Conservation (phyloP, 2,888 invertebrate genomes). For the Adelphocoris suturalis region DNA sequence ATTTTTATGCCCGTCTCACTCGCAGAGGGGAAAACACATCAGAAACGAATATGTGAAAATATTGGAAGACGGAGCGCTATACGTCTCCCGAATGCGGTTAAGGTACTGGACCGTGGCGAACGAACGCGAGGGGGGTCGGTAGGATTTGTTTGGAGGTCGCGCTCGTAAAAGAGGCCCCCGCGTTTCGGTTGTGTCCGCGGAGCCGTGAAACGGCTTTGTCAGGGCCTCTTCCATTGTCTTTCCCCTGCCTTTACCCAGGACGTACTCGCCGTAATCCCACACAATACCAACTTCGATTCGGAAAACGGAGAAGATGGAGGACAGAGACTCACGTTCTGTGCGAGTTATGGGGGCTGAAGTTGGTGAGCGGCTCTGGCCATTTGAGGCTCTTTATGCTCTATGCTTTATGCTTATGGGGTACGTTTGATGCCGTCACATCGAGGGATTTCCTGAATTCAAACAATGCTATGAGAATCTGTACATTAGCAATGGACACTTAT, state of each 20-base stretch:
- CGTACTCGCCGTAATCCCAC: background rate
- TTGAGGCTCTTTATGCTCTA: background rate
- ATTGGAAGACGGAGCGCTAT: background rate
- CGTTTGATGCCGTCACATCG: no score
- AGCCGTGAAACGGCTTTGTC: constrained; percentile 36
- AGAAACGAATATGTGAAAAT: background rate
- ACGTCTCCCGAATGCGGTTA: constrained; percentile 3
- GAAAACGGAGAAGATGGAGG: background rate
- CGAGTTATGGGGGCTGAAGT: background rate
- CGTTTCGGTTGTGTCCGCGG: constrained; percentile 11
- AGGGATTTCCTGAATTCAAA: no score
- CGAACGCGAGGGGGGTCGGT: background rate
- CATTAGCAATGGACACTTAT: no score
- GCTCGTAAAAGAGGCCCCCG: constrained; percentile 19
- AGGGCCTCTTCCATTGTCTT: background rate
- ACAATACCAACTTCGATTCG: constrained; percentile 28
- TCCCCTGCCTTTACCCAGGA: background rate
- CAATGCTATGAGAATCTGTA: no score
- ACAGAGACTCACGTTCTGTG: background rate
- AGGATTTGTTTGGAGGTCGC: constrained; percentile 33
- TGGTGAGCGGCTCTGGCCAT: background rate
- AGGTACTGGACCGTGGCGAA: constrained; percentile 42
- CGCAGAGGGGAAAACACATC: background rate
- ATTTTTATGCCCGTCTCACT: background rate
- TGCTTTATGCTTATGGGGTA: no score